A percentile compares a stretch with the other conserved stretches of the same genome.
Evolutionary conservation across 2,797 vertebrate species (phyloP).

Genomic region (Enteromius radiatus): DNA sequence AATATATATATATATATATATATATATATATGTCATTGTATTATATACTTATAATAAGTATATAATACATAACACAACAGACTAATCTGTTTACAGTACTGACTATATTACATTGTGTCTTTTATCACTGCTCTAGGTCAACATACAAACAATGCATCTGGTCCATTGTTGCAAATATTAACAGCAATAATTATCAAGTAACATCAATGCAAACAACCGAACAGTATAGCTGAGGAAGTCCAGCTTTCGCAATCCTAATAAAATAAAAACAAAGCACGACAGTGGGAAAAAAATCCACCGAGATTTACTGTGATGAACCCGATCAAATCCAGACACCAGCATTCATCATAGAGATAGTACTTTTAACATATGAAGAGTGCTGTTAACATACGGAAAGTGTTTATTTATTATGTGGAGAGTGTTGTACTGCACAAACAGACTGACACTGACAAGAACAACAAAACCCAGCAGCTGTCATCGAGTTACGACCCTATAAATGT

Average conservation of each 20-base stretch:
- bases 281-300: background rate
- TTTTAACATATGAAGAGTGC: background rate
- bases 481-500: constrained; percentile 17
- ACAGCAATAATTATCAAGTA: background rate
- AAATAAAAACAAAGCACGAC: constrained; percentile 21
- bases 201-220: background rate
- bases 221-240: background rate
- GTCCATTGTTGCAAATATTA: background rate
- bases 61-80: too few species aligned
- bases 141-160: background rate
- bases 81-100: background rate
- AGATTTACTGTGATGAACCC: background rate
- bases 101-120: background rate
- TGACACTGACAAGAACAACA: constrained; percentile 47
- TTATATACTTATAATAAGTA: too few species aligned
- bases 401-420: background rate
- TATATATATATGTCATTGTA: too few species aligned
- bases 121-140: background rate
- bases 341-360: background rate
- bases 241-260: background rate
- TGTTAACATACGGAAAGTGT: background rate
- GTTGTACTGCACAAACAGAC: constrained; percentile 26
- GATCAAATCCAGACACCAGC: background rate
- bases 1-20: too few species aligned
- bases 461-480: constrained; percentile 57